Evolutionary conservation across 2,888 invertebrate species (phyloP), one percentile per base, ranked within the genome.

Genomic region (Lasioglossum zephyrum): DNA sequence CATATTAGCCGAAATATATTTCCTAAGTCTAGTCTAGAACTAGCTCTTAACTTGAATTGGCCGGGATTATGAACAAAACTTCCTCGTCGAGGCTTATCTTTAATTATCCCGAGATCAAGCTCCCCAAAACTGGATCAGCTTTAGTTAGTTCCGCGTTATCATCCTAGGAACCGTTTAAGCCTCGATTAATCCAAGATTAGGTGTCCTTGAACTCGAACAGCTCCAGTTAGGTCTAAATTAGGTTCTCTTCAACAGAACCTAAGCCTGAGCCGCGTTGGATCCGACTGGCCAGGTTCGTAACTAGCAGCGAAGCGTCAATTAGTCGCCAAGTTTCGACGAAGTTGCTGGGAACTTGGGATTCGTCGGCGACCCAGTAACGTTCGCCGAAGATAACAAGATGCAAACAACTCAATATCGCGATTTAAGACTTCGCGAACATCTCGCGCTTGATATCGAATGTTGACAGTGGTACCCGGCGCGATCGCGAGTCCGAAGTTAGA

Each of bases 211-310:
- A 63, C 63, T 3, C 63, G 18, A 63, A 31, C 18, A 18, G 63
- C 63, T 31, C 63, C 31, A 63, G 63, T 31, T 63, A 63, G 63
- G 63, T 36, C 63, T 31, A 36, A 63, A 63, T 63, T 63, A 63
- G 63, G 63, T 36, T 18, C 63, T 2, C 31, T 36, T 63, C 31
- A 18, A 8, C 16, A 63, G 63, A 63, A 36, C 6, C 6, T 18
- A 36, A 36, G 63, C 31, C 63, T 13, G 31, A 36, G 63, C 8
- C 63, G 63, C 18, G 31, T 36, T 5, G 63, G 63, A 63, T 63
- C 63, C 63, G 63, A 31, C 31, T 31, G 63, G 63, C 63, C 63
- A 63, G 63, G 63, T 69, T 69, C 22, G 69, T 39, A 39, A 69
- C 18, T 39, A 22, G 69, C 69, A 69, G 39, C 22, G 39, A 69